Base-by-base conservation (phyloP, 2,888 invertebrate species). In the Apeira syringaria region DNA sequence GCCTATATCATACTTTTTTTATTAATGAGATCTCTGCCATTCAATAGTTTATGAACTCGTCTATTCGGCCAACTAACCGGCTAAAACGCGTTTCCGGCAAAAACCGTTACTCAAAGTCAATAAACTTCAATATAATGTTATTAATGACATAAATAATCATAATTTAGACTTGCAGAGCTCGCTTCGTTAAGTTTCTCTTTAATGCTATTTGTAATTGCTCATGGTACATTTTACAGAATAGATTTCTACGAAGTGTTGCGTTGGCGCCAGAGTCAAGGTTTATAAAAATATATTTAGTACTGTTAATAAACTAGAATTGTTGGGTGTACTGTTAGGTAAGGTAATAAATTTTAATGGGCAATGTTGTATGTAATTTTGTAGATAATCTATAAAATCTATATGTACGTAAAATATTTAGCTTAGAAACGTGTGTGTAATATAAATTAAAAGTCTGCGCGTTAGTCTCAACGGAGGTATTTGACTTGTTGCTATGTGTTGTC, bases 11-110 rank as follows among this genome's bases (percentile, higher is more conserved):
- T 74, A 61, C 56, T n/a, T n/a, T n/a, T n/a, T n/a, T 78, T 64
- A 69, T 79, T 70, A 80, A 80, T 74, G 63, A 66, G 64, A 72
- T 74, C 67, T 61, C 65, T 64, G 64, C 61, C 32, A 11, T 64
- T 64, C 62, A 57, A 73, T 74, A 76, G 74, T 72, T 75, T 64
- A 71, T 59, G 17, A 24, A 12, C 35, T 25, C 17, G 25, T 25
- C 42, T 26, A 42, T 36, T 44, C 61, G 51, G 49, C 44, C 51
- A 50, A 50, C 31, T 32, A 31, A 10, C 35, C 35, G 38, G 20
- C 39, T 9, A 71, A 64, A 53, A 59, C 43, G 49, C 42, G 53
- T 74, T 78, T 83, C 83, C 82, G 75, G 74, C 63, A 27, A 44
- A 40, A 66, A 69, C 77, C 70, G 77, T 77, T 80, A 64, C 32